Evolutionary conservation across 2,797 vertebrate species (phyloP), one percentile per base, ranked within the genome.

Genomic region (Onychomys arenicola): DNA sequence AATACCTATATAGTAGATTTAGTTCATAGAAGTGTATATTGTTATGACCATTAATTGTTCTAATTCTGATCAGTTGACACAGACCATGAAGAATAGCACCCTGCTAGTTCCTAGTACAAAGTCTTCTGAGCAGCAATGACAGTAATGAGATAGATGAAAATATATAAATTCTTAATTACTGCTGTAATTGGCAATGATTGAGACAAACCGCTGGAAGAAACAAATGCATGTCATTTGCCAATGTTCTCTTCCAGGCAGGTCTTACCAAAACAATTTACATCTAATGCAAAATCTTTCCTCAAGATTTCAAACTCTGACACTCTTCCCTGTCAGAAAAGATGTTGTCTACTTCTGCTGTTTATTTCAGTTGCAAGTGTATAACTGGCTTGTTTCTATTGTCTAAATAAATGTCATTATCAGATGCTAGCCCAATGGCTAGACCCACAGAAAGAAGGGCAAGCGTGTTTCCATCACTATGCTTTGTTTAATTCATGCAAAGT

Each of bases 201-300:
- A 92, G 63, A 92, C 23, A 86, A 96, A 89, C 21, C 75, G 69
- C 29, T 34, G 57, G 49, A 21, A 95, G 65, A 91, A 94, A 88
- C 37, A 69, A 92, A 67, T 9, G 0, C 8, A 25, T 16, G 6
- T 27, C 19, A 16, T 29, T 76, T 6, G 7, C 37, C 19, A 40
- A 76, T 73, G n/a, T 86, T 92, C 29, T 89, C 32, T 75, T 82
- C 49, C 77, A 82, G 13, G 16, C 17, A 43, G 3, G 14, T 46
- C 65, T 73, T 29, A 9, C 67, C 61, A 65, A 69, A 85, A 11
- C 19, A 46, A 16, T 69, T 81, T 73, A 23, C 21, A 52, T 1
- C 4, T 32, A 49, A 61, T 2, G 1, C 5, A 69, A 71, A 92
- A 52, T 46, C 59, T 82, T 63, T 9, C 25, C 34, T 12, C 14